A percentile compares a stretch with the other conserved stretches of the same genome.
phyloP scores from a whole-genome alignment of 1,140 invertebrate genomes.

The Drosophila bocki region DNA sequence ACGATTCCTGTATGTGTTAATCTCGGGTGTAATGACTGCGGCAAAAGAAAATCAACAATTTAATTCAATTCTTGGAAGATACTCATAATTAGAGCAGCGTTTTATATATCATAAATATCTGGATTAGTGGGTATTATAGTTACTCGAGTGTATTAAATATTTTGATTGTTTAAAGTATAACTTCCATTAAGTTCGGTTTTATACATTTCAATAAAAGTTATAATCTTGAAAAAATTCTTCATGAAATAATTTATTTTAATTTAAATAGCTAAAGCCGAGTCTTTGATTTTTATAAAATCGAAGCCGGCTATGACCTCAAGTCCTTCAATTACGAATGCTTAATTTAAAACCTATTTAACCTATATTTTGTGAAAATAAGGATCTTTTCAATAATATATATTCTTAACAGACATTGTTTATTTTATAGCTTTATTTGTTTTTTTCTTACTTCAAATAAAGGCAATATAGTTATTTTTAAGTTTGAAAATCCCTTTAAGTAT shows the following conservation, averaged over 20 bases:
- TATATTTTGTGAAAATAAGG: too few relatives aligned
- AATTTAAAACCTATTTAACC: too few relatives aligned
- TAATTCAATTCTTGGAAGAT: conserved; percentile 38
- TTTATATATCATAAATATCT: conserved; percentile 20
- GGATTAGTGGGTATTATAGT: conserved; percentile 1
- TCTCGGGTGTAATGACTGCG: conserved; percentile 16
- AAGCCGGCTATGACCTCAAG: too few relatives aligned
- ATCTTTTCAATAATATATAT: too few relatives aligned
- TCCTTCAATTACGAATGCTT: too few relatives aligned
- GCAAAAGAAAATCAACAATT: conserved; percentile 27
- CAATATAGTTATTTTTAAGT: not conserved
- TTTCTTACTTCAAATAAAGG: not conserved
- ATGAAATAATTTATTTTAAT: too few relatives aligned
- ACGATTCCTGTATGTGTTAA: conserved; percentile 39
- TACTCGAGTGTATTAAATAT: conserved; percentile 1
- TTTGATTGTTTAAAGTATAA: not conserved
- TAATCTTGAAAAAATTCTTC: not conserved
- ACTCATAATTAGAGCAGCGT: conserved; percentile 1
- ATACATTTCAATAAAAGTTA: not conserved
- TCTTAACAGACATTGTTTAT: too few relatives aligned
- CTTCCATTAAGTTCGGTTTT: not conserved
- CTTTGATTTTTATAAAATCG: too few relatives aligned
- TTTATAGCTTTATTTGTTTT: too few relatives aligned
- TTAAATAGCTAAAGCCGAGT: too few relatives aligned
- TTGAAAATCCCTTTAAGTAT: not conserved